Evolutionary conservation across 2,888 invertebrate species (phyloP).

Genomic region (Ophion ellenae): DNA sequence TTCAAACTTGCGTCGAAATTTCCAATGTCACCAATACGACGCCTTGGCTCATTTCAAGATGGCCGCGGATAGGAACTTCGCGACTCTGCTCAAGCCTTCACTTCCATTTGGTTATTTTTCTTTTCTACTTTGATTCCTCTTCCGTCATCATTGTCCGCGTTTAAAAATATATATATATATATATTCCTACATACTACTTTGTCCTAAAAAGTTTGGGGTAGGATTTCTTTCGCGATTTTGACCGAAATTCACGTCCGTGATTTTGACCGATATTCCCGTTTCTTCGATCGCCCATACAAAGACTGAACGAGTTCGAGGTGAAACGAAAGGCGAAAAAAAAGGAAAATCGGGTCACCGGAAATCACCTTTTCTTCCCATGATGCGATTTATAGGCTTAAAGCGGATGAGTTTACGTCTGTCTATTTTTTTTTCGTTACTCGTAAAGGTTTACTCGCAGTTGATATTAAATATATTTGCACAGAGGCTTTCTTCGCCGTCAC

Average conservation of each 20-base stretch:
- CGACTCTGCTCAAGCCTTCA: slow-evolving; percentile 23
- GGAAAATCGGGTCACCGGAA: neutral
- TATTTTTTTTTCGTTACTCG: neutral
- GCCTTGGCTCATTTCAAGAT: neutral
- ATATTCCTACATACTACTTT: neutral
- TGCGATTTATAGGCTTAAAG: neutral
- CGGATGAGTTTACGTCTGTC: neutral
- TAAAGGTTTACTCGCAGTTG: neutral
- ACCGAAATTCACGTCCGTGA: neutral
- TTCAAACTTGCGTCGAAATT: neutral
- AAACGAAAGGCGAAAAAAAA: neutral
- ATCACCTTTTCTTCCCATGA: neutral
- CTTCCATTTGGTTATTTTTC: neutral
- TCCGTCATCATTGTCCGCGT: neutral
- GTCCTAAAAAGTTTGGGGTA: neutral
- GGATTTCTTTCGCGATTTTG: too few species aligned
- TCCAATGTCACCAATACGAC: neutral
- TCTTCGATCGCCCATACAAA: slow-evolving; percentile 7
- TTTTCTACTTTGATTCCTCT: neutral
- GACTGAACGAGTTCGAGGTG: slow-evolving; percentile 23
- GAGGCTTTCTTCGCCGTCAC: slow-evolving; percentile 16
- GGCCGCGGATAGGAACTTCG: neutral
- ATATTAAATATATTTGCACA: slow-evolving; percentile 17
- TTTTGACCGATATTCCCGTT: neutral
- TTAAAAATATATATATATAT: neutral